Base-by-base conservation (phyloP, 1,140 invertebrate genomes). In the Calliopsis andreniformis region DNA sequence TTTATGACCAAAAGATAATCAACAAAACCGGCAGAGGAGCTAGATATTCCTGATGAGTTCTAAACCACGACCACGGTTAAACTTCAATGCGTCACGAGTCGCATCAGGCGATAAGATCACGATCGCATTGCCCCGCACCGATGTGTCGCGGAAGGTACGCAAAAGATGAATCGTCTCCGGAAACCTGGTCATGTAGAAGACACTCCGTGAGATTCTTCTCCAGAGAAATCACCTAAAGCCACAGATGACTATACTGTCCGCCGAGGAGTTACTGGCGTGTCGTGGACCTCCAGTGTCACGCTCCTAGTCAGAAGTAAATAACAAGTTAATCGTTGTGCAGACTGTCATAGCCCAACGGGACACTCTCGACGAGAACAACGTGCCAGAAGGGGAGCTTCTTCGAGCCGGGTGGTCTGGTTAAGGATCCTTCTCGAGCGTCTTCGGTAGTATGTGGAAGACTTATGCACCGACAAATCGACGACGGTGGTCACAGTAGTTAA, bases 11-110 rank as follows among this genome's bases (percentile, higher is more conserved):
- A 10, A 39, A 10, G 35, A 39, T 10, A 18, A 58, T 28, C 28
- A 23, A 18, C 42, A 45, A 4, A 51, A 14, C 18, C 23, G 47
- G 55, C 43, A 20, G 32, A 51, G 58, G 25, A 10, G 14, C 28
- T 32, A 61, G 20, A 49, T 35, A 69, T 43, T 28, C n/a, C n/a
- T 10, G 7, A 39, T 8, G 28, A 56, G 53, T 42, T 16, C 35
- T 3, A 28, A 67, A 66, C 62, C 71, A 73, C 63, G 71, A 75
- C 63, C 71, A 75, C 62, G 63, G 62, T 75, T 56, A 67, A 75
- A 35, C 51, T 39, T 67, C n/a, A n/a, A 35, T 35, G 71, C 71
- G 71, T 56, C 63, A 67, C 71, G 39, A 55, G 49, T 64, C 61
- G 25, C 62, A n/a, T 66, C 43, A 45, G 1, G 4, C 23, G 63